Evolutionary conservation across 2,797 vertebrate genomes (phyloP).

Genomic region (Macroramphosus scolopax): DNA sequence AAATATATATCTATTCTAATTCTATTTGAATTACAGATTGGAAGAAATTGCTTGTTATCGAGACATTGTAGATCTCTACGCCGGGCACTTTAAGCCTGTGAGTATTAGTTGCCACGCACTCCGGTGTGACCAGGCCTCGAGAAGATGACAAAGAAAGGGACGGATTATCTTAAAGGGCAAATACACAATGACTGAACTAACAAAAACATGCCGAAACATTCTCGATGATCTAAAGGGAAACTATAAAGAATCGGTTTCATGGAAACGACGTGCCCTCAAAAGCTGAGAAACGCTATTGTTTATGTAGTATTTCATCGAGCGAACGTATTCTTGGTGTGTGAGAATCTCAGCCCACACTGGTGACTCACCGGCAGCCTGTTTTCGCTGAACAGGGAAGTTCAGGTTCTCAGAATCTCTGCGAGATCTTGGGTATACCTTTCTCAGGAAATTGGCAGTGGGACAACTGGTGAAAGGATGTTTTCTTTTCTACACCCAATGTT

Average conservation of each 20-base stretch:
- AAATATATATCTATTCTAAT: no score
- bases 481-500: slow-evolving; percentile 70
- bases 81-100: no score
- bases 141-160: no score
- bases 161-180: no score
- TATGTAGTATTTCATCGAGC: slow-evolving; percentile 14
- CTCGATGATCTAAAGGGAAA: slow-evolving; percentile 8
- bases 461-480: slow-evolving; percentile 71
- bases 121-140: no score
- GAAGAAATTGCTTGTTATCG: no score
- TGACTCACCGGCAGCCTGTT: slow-evolving; percentile 48
- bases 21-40: no score
- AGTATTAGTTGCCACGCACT: no score
- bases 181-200: slow-evolving; percentile 28
- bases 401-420: slow-evolving; percentile 42
- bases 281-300: slow-evolving; percentile 8
- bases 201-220: no score
- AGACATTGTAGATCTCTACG: no score
- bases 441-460: slow-evolving; percentile 67
- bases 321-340: slow-evolving; percentile 15
- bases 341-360: slow-evolving; percentile 19
- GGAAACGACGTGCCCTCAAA: neutral
- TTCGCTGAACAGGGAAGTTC: slow-evolving; percentile 66
- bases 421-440: slow-evolving; percentile 55
- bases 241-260: neutral